Percentiles rank a stretch among this genome's conserved stretches.
Evolutionary conservation across 1,140 invertebrate genomes (phyloP).

Genomic region (Neuroterus valhalla): DNA sequence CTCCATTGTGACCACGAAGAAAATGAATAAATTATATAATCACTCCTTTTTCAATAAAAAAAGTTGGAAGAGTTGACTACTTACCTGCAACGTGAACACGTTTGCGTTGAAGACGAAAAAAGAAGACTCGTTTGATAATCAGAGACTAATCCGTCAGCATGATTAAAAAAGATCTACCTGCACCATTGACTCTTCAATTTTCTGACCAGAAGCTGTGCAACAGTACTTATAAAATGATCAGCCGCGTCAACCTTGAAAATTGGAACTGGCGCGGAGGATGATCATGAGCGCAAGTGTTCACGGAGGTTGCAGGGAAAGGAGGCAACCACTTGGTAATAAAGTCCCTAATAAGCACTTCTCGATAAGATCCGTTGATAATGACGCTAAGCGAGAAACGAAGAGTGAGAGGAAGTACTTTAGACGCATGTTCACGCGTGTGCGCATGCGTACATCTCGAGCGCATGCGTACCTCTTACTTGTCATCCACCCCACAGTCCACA

Average conservation of each 20-base stretch:
- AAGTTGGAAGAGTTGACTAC: too few relatives aligned
- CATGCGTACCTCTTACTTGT: conserved; percentile 27
- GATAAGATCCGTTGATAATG: conserved; percentile 33
- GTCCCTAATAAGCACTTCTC: conserved; percentile 33
- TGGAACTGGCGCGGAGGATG: conserved; percentile 6
- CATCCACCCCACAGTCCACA: background rate
- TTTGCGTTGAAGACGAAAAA: background rate
- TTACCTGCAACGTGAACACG: background rate
- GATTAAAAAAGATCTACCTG: background rate
- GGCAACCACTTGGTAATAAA: conserved; percentile 34
- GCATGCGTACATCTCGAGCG: background rate
- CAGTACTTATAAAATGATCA: background rate
- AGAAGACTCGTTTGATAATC: background rate
- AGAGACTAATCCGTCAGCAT: background rate
- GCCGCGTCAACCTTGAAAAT: conserved; percentile 10
- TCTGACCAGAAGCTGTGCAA: background rate
- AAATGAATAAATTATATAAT: too few relatives aligned
- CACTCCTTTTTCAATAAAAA: too few relatives aligned
- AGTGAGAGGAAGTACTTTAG: conserved; percentile 3
- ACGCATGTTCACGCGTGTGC: conserved; percentile 34
- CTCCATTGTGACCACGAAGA: too few relatives aligned
- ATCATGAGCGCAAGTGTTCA: background rate
- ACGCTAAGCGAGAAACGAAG: conserved; percentile 18
- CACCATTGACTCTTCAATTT: background rate
- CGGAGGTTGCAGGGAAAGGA: background rate